Evolutionary conservation across 2,888 invertebrate species (phyloP).

Genomic region (Baronia brevicornis): DNA sequence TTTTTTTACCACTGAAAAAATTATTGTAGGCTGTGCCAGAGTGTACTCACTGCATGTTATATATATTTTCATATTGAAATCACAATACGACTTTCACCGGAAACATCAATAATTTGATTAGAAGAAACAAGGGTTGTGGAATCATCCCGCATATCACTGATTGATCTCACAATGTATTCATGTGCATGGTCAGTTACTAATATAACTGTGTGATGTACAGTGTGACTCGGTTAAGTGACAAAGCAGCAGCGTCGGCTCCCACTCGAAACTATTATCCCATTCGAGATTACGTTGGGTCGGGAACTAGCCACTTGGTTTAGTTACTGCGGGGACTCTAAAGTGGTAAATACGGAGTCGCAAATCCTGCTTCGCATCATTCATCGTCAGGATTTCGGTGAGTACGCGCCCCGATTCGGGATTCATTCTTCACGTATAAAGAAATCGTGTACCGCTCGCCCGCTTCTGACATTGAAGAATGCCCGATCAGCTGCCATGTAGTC

Average conservation of each 20-base stretch:
- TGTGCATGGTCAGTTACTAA: slow-evolving; percentile 51
- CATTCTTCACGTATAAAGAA: slow-evolving; percentile 9
- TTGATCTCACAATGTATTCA: slow-evolving; percentile 54
- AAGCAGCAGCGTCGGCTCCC: slow-evolving; percentile 63
- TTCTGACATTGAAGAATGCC: slow-evolving; percentile 65
- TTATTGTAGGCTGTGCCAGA: slow-evolving; percentile 30
- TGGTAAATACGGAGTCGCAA: slow-evolving; percentile 73
- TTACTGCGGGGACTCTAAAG: slow-evolving; percentile 69
- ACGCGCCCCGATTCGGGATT: slow-evolving; percentile 13
- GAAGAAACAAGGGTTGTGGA: slow-evolving; percentile 43
- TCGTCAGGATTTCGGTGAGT: slow-evolving; percentile 72
- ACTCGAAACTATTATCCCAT: slow-evolving; percentile 69
- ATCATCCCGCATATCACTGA: slow-evolving; percentile 44
- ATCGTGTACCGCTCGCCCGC: slow-evolving; percentile 21
- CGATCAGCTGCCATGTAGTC: slow-evolving; percentile 67
- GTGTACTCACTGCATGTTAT: slow-evolving; percentile 24
- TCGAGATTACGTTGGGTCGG: slow-evolving; percentile 65
- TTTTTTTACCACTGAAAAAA: slow-evolving; percentile 31
- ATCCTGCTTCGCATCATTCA: slow-evolving; percentile 70
- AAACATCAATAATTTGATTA: slow-evolving; percentile 66
- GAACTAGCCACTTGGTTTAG: slow-evolving; percentile 65
- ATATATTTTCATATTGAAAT: slow-evolving; percentile 19
- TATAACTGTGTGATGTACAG: slow-evolving; percentile 57
- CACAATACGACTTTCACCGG: slow-evolving; percentile 55
- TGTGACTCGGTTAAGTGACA: slow-evolving; percentile 67